Percentiles rank a stretch among this genome's conserved stretches.
phyloP scores from a whole-genome alignment of 2,113 vertebrate species.

The Ciconia boyciana region DNA sequence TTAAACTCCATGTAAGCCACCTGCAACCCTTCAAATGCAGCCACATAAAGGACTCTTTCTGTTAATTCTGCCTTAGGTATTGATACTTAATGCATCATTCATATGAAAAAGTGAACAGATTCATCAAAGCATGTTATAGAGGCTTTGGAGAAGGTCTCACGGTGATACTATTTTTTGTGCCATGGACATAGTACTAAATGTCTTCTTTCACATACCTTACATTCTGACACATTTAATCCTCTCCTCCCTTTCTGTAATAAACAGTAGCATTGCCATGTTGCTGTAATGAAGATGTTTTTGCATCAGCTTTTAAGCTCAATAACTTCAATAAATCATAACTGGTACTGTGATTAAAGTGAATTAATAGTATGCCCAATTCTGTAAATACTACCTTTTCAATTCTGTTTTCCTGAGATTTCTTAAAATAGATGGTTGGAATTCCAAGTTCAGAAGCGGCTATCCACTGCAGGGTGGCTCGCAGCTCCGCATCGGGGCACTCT shows the following conservation, averaged over 20 bases:
- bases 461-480: conserved; percentile 90
- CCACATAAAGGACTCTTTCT: not conserved
- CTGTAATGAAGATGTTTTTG: not conserved
- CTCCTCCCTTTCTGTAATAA: not conserved
- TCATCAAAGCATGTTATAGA: not conserved
- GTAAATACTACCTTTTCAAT: conserved; percentile 81
- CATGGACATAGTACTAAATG: not conserved
- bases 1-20: not conserved
- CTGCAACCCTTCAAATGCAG: not conserved
- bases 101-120: not conserved
- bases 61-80: not conserved
- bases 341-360: not conserved
- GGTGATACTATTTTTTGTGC: not conserved
- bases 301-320: not conserved
- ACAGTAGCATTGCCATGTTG: not conserved
- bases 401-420: conserved; percentile 86
- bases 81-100: not conserved
- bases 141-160: not conserved
- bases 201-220: not conserved
- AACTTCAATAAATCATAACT: not conserved
- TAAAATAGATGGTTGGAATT: conserved; percentile 88
- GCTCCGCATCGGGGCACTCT: conserved; percentile 81
- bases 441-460: conserved; percentile 95
- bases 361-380: not conserved
- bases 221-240: not conserved